A percentile compares a stretch with the other conserved stretches of the same genome.
phyloP scores from a whole-genome alignment of 2,113 vertebrate species.

The Sinocyclocheilus anophthalmus region DNA sequence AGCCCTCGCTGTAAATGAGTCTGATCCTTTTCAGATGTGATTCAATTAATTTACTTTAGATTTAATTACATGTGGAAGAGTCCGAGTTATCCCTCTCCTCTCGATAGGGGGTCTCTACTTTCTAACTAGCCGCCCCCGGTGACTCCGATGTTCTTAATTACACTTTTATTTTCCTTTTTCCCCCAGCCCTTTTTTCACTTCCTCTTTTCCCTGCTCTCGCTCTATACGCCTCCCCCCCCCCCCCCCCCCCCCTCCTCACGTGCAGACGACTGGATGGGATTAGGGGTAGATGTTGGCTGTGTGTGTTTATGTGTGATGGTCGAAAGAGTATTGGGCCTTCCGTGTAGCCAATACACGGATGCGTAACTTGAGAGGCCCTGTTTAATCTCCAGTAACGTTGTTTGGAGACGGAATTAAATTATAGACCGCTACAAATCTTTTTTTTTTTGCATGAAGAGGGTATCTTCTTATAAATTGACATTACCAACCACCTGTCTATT shows the following conservation, averaged over 20 bases:
- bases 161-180: conserved; percentile 65
- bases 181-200: conserved; percentile 65
- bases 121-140: conserved; percentile 75
- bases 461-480: conserved; percentile 22
- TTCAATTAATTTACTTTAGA: conserved; percentile 82
- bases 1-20: conserved; percentile 74
- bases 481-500: conserved; percentile 38
- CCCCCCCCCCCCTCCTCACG: conserved; percentile 38
- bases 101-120: conserved; percentile 73
- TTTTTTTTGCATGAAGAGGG: not conserved
- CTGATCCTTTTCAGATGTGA: conserved; percentile 80
- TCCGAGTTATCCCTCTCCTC: conserved; percentile 75
- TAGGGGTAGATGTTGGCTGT: conserved; percentile 45
- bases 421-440: not conserved
- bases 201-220: conserved; percentile 58
- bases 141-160: conserved; percentile 78
- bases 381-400: conserved; percentile 44
- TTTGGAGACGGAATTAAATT: not conserved
- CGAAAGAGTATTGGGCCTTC: conserved; percentile 53
- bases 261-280: conserved; percentile 36
- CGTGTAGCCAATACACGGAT: not conserved
- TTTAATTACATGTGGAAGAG: conserved; percentile 80
- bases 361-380: conserved; percentile 14
- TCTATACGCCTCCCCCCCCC: not conserved
- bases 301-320: conserved; percentile 49